Percentiles rank a stretch among this genome's conserved stretches.
Conservation (phyloP, 2,113 vertebrate species). For the Chionomys nivalis region DNA sequence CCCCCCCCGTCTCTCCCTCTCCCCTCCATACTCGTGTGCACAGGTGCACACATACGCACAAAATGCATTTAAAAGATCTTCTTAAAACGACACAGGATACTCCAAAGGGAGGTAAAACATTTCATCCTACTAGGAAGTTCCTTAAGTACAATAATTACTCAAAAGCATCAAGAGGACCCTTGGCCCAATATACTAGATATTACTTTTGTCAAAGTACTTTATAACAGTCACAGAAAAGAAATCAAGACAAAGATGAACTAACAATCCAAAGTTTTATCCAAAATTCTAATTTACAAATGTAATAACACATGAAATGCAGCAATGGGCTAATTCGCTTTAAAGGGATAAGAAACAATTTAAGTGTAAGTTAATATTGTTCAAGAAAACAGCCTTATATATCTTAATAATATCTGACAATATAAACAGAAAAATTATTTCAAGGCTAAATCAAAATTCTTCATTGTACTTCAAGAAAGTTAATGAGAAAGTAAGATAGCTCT, state of each 20-base stretch:
- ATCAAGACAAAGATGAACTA: not conserved
- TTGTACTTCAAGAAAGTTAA: constrained; percentile 21
- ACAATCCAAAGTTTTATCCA: not conserved
- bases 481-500: not conserved
- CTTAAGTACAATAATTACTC: not conserved
- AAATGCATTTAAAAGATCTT: not conserved
- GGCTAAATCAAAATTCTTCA: constrained; percentile 56
- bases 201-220: not conserved
- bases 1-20: no score
- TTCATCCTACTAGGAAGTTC: not conserved
- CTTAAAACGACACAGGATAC: not conserved
- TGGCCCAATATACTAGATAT: not conserved
- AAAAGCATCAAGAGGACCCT: not conserved
- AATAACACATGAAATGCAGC: constrained; percentile 6
- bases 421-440: constrained; percentile 39
- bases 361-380: not conserved
- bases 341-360: not conserved
- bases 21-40: no score
- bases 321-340: not conserved
- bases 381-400: not conserved
- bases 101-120: not conserved
- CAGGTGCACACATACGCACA: not conserved
- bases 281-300: not conserved
- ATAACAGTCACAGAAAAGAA: not conserved
- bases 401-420: not conserved